phyloP scores from a whole-genome alignment of 2,888 invertebrate species.

The Latrodectus hesperus region DNA sequence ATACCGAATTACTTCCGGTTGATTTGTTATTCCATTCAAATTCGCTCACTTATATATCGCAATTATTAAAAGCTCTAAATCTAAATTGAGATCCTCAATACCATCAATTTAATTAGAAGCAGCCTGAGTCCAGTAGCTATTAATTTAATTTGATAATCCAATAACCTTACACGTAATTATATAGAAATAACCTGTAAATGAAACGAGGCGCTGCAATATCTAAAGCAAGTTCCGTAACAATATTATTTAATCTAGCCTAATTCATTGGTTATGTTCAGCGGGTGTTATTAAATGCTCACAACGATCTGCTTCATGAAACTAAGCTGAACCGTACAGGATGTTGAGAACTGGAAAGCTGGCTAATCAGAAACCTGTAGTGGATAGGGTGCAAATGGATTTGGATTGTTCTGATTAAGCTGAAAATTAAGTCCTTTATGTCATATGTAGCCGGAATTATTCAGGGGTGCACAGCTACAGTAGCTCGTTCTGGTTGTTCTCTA shows the following conservation, averaged over 20 bases:
- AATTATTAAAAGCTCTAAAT: too few relatives aligned
- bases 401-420: constrained; percentile 32
- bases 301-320: constrained; percentile 27
- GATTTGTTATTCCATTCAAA: too few relatives aligned
- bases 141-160: neutral
- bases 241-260: constrained; percentile 20
- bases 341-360: constrained; percentile 31
- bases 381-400: constrained; percentile 57
- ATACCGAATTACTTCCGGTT: too few relatives aligned
- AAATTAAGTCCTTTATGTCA: constrained; percentile 30
- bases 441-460: constrained; percentile 17
- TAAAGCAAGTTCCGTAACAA: neutral
- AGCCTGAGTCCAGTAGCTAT: neutral
- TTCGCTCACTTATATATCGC: too few relatives aligned
- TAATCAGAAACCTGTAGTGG: constrained; percentile 33
- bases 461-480: neutral
- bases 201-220: neutral
- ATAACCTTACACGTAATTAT: neutral
- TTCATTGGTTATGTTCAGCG: constrained; percentile 17
- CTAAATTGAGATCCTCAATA: too few relatives aligned
- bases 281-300: constrained; percentile 21
- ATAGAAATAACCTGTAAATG: neutral
- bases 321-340: constrained; percentile 4
- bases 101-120: neutral
- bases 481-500: neutral